These are phyloP conservation scores for Torymus aiolomorphi DNA, from an alignment of 2,888 invertebrate genomes.

Conservation along the genomic window DNA sequence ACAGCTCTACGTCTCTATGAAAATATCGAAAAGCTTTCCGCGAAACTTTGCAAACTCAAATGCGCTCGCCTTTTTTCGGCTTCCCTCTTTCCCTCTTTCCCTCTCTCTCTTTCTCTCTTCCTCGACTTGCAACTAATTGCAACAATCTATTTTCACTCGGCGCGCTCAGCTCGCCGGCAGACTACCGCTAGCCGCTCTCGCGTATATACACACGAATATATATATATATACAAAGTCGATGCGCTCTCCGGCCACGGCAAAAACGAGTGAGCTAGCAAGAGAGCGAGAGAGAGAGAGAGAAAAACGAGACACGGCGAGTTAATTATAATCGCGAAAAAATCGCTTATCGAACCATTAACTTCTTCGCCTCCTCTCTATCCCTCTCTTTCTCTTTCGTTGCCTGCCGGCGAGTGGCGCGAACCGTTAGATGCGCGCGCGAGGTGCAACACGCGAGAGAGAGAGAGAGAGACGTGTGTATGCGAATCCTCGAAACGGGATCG, in stretches of 20 bases:
- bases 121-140: constrained; percentile 31
- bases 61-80: not conserved
- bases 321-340: constrained; percentile 58
- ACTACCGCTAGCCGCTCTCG: not conserved
- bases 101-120: too few relatives aligned
- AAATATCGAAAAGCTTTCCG: too few relatives aligned
- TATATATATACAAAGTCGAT: constrained; percentile 1
- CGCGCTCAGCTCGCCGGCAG: constrained; percentile 29
- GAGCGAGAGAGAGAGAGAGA: constrained; percentile 7
- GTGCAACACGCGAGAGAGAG: constrained; percentile 19
- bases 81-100: not conserved
- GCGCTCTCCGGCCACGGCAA: not conserved
- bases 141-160: constrained; percentile 46
- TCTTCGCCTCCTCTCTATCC: constrained; percentile 41
- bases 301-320: constrained; percentile 50
- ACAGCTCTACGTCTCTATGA: too few relatives aligned
- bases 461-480: constrained; percentile 5
- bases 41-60: not conserved
- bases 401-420: constrained; percentile 34
- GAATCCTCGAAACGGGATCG: constrained; percentile 55
- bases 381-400: constrained; percentile 20
- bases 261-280: constrained; percentile 12
- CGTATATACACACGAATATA: constrained; percentile 5
- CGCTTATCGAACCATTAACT: constrained; percentile 57
- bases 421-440: constrained; percentile 44